Evolutionary conservation across 2,113 vertebrate species (phyloP).

Genomic region (Nymphicus hollandicus): DNA sequence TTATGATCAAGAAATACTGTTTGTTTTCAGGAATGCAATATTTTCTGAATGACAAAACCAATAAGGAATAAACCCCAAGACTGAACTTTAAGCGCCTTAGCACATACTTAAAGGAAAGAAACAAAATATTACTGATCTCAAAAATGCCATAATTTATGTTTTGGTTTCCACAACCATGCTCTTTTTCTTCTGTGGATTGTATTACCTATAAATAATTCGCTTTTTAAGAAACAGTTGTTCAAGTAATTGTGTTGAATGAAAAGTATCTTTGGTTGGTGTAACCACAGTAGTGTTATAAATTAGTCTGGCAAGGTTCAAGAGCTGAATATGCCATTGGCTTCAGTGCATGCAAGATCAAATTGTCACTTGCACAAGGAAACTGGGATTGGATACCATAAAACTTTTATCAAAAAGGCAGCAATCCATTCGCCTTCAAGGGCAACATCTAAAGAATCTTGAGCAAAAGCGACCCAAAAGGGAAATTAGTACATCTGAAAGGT

Average conservation of each 20-base stretch:
- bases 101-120: neutral
- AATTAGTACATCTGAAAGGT: neutral
- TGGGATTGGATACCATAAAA: neutral
- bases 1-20: accelerated
- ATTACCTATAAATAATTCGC: neutral
- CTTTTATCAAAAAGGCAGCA: neutral
- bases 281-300: neutral
- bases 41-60: neutral
- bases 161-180: neutral
- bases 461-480: neutral
- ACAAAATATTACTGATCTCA: neutral
- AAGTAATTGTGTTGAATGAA: neutral
- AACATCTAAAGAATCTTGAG: neutral
- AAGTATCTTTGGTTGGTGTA: neutral
- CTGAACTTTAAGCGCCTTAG: neutral
- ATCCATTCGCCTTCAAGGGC: neutral
- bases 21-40: neutral
- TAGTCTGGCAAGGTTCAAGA: neutral
- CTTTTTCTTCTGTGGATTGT: neutral
- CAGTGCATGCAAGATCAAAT: neutral
- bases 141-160: neutral
- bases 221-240: neutral
- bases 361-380: neutral
- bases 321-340: neutral
- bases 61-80: neutral